Conservation (phyloP, 2,113 vertebrate genomes). For the Notothenia rossii region DNA sequence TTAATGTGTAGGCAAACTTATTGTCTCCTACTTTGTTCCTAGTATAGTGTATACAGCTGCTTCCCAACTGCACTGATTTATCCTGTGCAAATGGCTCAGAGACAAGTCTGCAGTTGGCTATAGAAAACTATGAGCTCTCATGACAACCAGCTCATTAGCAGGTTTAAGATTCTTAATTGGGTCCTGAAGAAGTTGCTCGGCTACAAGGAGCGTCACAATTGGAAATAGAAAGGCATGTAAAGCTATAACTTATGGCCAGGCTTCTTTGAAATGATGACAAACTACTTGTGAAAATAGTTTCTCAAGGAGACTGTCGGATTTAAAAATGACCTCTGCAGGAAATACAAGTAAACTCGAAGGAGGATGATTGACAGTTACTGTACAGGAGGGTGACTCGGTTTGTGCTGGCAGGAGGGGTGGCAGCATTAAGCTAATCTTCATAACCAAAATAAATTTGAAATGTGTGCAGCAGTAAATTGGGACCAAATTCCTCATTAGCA, state of each 20-base stretch:
- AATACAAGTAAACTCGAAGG: slow-evolving; percentile 52
- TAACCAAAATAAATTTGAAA: slow-evolving; percentile 7
- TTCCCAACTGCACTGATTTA: slow-evolving; percentile 26
- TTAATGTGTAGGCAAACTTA: not conserved
- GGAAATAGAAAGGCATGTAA: slow-evolving; percentile 74
- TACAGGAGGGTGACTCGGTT: slow-evolving; percentile 29
- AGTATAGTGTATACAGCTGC: slow-evolving; percentile 36
- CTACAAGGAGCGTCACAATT: slow-evolving; percentile 46
- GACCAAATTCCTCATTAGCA: not conserved
- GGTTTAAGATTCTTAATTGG: slow-evolving; percentile 56
- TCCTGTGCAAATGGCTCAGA: slow-evolving; percentile 16
- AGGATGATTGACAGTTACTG: slow-evolving; percentile 30
- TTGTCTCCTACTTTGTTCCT: not conserved
- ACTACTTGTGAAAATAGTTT: slow-evolving; percentile 67
- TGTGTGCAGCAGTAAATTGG: not conserved
- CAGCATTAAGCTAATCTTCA: slow-evolving; percentile 1
- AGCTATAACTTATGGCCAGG: slow-evolving; percentile 49
- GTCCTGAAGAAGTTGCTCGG: slow-evolving; percentile 58
- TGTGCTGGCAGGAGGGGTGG: not conserved
- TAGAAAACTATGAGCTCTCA: slow-evolving; percentile 37
- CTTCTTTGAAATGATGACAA: slow-evolving; percentile 71
- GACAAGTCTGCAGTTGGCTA: slow-evolving; percentile 40
- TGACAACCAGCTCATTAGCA: slow-evolving; percentile 56
- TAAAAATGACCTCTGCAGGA: slow-evolving; percentile 60
- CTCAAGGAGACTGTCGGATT: slow-evolving; percentile 62